Evolutionary conservation across 1,140 invertebrate species (phyloP).

Genomic region (Orchestia grillus): DNA sequence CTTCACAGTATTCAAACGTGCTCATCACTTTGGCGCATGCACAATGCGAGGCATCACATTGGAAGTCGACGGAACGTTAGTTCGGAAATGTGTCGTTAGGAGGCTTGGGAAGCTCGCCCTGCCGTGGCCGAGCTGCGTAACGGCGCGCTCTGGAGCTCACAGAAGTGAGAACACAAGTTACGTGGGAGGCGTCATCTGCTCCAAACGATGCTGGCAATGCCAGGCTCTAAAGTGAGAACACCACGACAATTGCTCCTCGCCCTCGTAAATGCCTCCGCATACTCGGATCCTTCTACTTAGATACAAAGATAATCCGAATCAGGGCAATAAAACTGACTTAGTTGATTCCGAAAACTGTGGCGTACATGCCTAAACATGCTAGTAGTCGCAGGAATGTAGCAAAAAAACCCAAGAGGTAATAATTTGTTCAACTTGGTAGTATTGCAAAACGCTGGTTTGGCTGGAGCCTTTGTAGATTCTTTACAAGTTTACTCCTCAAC

Average conservation of each 20-base stretch:
- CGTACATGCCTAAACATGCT: not conserved
- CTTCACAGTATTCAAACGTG: not conserved
- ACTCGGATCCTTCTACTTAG: not conserved
- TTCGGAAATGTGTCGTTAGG: not conserved
- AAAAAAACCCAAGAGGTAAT: not conserved
- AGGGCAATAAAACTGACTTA: not conserved
- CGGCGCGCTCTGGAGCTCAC: not conserved
- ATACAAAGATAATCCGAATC: not conserved
- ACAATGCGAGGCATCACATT: not conserved
- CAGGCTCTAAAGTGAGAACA: conserved; percentile 7
- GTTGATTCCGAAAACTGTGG: not conserved
- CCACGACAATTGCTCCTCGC: not conserved
- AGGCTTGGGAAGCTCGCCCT: not conserved
- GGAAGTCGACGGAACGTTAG: not conserved
- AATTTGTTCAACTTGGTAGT: not conserved
- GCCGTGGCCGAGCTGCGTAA: not conserved
- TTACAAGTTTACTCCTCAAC: not conserved
- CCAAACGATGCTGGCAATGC: not conserved
- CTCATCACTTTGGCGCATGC: not conserved
- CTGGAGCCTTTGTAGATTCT: not conserved
- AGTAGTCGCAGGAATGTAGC: not conserved
- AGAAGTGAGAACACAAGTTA: conserved; percentile 40
- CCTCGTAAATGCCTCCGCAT: not conserved
- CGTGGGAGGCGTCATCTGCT: conserved; percentile 37
- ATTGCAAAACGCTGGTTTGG: not conserved